Base-by-base conservation (phyloP, 2,797 vertebrate genomes). In the Rhyacichthys aspro region DNA sequence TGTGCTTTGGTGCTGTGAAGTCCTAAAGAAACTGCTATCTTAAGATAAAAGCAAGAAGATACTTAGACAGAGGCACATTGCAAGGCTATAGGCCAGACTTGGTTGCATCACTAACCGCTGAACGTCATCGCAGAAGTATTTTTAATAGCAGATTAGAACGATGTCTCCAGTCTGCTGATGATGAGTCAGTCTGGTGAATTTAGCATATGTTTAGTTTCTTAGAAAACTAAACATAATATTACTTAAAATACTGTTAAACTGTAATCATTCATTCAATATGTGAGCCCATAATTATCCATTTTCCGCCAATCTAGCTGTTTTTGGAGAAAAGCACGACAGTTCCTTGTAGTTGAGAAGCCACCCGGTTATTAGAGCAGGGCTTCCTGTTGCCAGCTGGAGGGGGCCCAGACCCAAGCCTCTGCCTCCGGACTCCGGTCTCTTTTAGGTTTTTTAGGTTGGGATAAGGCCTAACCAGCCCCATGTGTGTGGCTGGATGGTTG, bases 201-300 rank as follows among this genome's bases (percentile, higher is more conserved):
- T 63, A 69, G 77, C 62, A 63, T 62, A 59, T 39, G 39, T 71
- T 69, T 46, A 64, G 55, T 81, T 84, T 73, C 70, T 72, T 60
- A 76, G 79, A 90, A 89, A 85, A 68, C 61, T 53, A 79, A 86
- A 83, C 61, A 47, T 45, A 78, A 89, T 84, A 90, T 90, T 83
- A 88, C 83, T 82, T 83, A 72, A 87, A 87, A 83, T 63, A 76
- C 65, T 72, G 57, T 66, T 82, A 70, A 70, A 74, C 87, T 87
- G 76, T 87, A 91, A 91, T 90, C 86, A 90, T 86, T 91, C 80
- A 59, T 84, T 84, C 81, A 86, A 79, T 86, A 75, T 73, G 55
- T 57, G 86, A 90, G 81, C 86, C 90, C 85, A 88, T 90, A 90
- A 93, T 93, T 89, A 89, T 88, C 87, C 65, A 84, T 91, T 92